Conservation (phyloP, 2,888 invertebrate species). For the Syrphus vitripennis region DNA sequence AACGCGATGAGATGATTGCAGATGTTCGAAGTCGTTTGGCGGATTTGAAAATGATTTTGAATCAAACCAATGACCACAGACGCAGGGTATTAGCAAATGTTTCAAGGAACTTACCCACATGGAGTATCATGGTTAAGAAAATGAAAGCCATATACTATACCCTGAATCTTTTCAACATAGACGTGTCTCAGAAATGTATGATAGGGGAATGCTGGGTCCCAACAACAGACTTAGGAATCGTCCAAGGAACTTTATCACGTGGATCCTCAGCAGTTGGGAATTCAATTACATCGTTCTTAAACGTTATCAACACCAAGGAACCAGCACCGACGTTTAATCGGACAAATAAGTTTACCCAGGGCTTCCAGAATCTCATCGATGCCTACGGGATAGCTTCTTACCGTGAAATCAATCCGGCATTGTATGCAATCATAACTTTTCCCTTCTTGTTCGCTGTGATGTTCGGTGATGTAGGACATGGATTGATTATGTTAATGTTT, state of each 20-base stretch:
- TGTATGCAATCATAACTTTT: slow-evolving; percentile 94
- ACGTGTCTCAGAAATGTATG: slow-evolving; percentile 89
- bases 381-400: slow-evolving; percentile 96
- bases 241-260: slow-evolving; percentile 89
- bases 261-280: slow-evolving; percentile 93
- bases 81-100: slow-evolving; percentile 89
- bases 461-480: slow-evolving; percentile 98
- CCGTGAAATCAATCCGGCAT: slow-evolving; percentile 94
- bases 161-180: slow-evolving; percentile 93
- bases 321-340: slow-evolving; percentile 95
- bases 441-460: slow-evolving; percentile 97
- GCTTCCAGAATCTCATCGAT: slow-evolving; percentile 96
- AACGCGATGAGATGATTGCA: slow-evolving; percentile 89
- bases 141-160: slow-evolving; percentile 95
- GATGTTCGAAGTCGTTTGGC: slow-evolving; percentile 90
- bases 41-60: slow-evolving; percentile 87
- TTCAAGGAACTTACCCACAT: slow-evolving; percentile 89
- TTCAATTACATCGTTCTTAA: slow-evolving; percentile 95
- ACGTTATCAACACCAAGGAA: slow-evolving; percentile 90
- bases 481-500: slow-evolving; percentile 90
- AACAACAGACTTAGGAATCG: slow-evolving; percentile 84
- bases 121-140: slow-evolving; percentile 90
- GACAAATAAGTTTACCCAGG: slow-evolving; percentile 95
- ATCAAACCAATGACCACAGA: slow-evolving; percentile 90
- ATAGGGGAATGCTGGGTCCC: slow-evolving; percentile 94